Evolutionary conservation across 2,888 invertebrate species (phyloP).

Genomic region (Cantharis nigra): DNA sequence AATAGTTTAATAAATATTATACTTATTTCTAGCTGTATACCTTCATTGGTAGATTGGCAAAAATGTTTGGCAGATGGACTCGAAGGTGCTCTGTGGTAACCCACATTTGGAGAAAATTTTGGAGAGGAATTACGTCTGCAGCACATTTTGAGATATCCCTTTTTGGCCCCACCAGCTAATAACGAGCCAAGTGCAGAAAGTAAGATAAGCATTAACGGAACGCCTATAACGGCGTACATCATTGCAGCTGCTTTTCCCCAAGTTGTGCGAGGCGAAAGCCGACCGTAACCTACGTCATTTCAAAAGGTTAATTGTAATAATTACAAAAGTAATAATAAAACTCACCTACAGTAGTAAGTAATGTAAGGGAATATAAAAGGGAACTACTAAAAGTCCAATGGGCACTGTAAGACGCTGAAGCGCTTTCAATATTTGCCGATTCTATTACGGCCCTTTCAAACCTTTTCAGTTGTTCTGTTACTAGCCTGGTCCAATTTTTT

Average conservation of each 20-base stretch:
- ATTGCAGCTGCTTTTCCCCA: slow-evolving; percentile 84
- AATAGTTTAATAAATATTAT: background rate
- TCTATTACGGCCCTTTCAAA: slow-evolving; percentile 82
- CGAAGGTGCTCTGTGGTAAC: slow-evolving; percentile 62
- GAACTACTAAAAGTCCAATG: slow-evolving; percentile 87
- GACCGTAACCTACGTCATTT: slow-evolving; percentile 74
- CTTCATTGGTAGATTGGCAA: slow-evolving; percentile 51
- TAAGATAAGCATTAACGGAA: slow-evolving; percentile 84
- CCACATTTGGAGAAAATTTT: slow-evolving; percentile 42
- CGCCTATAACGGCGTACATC: slow-evolving; percentile 84
- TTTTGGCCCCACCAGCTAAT: slow-evolving; percentile 75
- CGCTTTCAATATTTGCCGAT: slow-evolving; percentile 64
- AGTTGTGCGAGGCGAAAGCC: slow-evolving; percentile 81
- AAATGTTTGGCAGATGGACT: slow-evolving; percentile 58
- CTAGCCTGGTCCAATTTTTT: slow-evolving; percentile 81
- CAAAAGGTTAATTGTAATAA: background rate
- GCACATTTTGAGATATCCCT: slow-evolving; percentile 64
- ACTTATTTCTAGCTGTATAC: slow-evolving; percentile 22
- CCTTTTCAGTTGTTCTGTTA: slow-evolving; percentile 75
- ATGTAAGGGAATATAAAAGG: slow-evolving; percentile 81
- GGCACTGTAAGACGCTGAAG: slow-evolving; percentile 48
- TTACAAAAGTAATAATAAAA: background rate
- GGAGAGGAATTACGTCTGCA: slow-evolving; percentile 44
- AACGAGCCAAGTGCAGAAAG: slow-evolving; percentile 83
- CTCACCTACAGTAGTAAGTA: slow-evolving; percentile 89